A percentile compares a stretch with the other conserved stretches of the same genome.
Evolutionary conservation across 1,140 invertebrate genomes (phyloP).

Genomic region (Lineus longissimus): DNA sequence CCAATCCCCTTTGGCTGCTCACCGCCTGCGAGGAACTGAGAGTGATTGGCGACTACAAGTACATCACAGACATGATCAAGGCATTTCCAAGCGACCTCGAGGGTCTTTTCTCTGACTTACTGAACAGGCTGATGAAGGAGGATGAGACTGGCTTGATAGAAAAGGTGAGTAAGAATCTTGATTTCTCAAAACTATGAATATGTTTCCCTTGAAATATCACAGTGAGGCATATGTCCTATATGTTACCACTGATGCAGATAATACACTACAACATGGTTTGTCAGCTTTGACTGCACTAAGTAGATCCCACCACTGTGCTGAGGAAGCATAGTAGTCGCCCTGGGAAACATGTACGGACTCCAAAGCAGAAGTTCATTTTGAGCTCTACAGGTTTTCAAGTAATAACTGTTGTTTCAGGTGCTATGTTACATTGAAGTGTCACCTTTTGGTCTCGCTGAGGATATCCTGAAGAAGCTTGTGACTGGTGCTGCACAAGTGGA

Average conservation of each 20-base stretch:
- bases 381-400: too few relatives aligned
- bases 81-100: constrained; percentile 33
- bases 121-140: constrained; percentile 36
- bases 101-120: constrained; percentile 32
- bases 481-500: constrained; percentile 24
- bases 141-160: constrained; percentile 40
- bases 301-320: too few relatives aligned
- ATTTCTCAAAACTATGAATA: neutral
- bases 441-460: constrained; percentile 21
- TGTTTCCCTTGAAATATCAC: neutral
- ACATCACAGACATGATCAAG: constrained; percentile 35
- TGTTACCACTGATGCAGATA: neutral
- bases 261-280: too few relatives aligned
- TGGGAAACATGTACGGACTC: too few relatives aligned
- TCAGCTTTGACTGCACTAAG: too few relatives aligned
- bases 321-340: too few relatives aligned
- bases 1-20: constrained; percentile 46
- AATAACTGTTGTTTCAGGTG: too few relatives aligned
- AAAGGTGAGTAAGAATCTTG: constrained; percentile 28
- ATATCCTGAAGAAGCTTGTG: constrained; percentile 25
- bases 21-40: constrained; percentile 47
- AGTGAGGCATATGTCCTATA: neutral
- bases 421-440: constrained; percentile 30
- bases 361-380: too few relatives aligned
- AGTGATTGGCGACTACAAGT: constrained; percentile 47